A percentile compares a stretch with the other conserved stretches of the same genome.
Conservation (phyloP, 2,888 invertebrate species). For the Pristionchus mayeri region DNA sequence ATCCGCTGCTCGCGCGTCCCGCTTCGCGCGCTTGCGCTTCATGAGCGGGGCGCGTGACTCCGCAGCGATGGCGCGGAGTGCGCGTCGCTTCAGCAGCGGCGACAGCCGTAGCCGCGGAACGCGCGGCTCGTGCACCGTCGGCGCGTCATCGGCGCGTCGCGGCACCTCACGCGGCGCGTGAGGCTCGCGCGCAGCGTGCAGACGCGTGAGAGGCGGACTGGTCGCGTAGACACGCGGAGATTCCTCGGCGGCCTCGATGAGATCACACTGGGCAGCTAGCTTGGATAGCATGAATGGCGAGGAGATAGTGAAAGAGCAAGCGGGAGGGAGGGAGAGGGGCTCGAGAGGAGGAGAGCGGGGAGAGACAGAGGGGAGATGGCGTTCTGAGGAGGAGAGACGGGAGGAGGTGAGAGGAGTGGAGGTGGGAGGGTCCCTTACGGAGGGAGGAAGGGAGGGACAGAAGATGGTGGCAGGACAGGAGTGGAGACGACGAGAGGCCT, state of each 20-base stretch:
- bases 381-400: conserved; percentile 44
- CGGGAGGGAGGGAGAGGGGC: conserved; percentile 57
- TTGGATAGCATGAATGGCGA: conserved; percentile 73
- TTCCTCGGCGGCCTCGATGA: conserved; percentile 60
- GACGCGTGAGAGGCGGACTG: conserved; percentile 52
- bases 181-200: conserved; percentile 51
- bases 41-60: conserved; percentile 66
- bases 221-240: conserved; percentile 49
- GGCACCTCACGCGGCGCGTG: conserved; percentile 8
- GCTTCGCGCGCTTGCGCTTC: conserved; percentile 68
- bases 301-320: conserved; percentile 63
- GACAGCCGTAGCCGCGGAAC: conserved; percentile 48
- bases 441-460: conserved; percentile 50
- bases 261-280: conserved; percentile 70
- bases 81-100: conserved; percentile 14
- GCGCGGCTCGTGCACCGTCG: conserved; percentile 10
- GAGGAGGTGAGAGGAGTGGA: conserved; percentile 49
- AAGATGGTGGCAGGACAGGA: conserved; percentile 61
- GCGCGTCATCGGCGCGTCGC: background rate
- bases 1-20: conserved; percentile 64
- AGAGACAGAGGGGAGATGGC: conserved; percentile 45
- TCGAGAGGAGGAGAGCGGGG: conserved; percentile 52
- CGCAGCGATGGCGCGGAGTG: conserved; percentile 19
- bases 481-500: conserved; percentile 58
- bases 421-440: conserved; percentile 50